A percentile compares a stretch with the other conserved stretches of the same genome.
phyloP scores from a whole-genome alignment of 2,888 invertebrate species.

The Patella ulyssiponensis region DNA sequence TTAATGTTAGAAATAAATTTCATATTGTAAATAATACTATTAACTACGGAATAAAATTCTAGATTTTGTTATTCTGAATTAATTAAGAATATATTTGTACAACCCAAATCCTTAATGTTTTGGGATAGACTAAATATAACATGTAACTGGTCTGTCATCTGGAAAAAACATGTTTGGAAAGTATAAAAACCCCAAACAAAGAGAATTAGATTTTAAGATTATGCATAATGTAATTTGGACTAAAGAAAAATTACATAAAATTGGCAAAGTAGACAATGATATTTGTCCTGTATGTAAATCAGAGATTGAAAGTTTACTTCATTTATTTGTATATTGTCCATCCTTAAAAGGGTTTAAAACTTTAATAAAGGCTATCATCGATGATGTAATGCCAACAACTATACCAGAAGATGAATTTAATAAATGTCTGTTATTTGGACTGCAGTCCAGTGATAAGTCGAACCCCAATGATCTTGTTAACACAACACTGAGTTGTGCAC shows the following conservation, averaged over 20 bases:
- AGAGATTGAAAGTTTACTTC: neutral
- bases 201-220: neutral
- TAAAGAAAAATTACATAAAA: neutral
- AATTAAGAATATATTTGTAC: neutral
- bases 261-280: neutral
- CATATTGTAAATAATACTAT: too few relatives aligned
- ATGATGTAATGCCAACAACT: neutral
- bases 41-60: neutral
- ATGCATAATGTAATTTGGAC: conserved; percentile 7
- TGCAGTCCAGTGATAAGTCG: neutral
- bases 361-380: neutral
- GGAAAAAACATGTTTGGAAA: neutral
- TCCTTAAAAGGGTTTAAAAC: neutral
- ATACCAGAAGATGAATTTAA: conserved; percentile 1
- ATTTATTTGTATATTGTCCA: neutral
- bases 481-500: neutral
- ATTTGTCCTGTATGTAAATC: neutral
- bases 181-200: neutral
- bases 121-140: neutral
- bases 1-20: too few relatives aligned
- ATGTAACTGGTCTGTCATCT: neutral
- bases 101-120: neutral
- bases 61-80: neutral
- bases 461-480: neutral
- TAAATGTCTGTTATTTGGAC: neutral